Evolutionary conservation across 2,888 invertebrate genomes (phyloP).

Genomic region (Germaria angustata): DNA sequence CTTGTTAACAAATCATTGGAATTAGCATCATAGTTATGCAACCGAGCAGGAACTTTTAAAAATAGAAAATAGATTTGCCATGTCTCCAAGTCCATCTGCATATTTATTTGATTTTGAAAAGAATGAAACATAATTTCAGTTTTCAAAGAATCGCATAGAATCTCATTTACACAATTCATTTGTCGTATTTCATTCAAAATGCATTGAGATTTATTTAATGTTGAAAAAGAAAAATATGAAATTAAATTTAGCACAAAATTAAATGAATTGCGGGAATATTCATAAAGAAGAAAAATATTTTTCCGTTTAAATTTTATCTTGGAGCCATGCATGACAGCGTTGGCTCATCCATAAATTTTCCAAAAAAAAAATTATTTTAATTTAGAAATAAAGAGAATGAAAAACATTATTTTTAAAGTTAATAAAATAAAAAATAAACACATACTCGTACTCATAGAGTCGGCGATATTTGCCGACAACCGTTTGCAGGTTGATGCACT

Average conservation of each 20-base stretch:
- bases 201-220: conserved; percentile 13
- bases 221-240: not conserved
- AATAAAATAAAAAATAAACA: not conserved
- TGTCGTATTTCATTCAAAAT: conserved; percentile 12
- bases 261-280: conserved; percentile 8
- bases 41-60: not conserved
- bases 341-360: conserved; percentile 53
- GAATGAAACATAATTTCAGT: not conserved
- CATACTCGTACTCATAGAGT: not conserved
- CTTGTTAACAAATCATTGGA: not conserved
- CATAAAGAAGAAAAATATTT: not conserved
- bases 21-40: not conserved
- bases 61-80: not conserved
- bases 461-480: conserved; percentile 43
- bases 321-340: conserved; percentile 40
- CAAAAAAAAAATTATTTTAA: conserved; percentile 36
- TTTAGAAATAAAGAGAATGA: conserved; percentile 41
- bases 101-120: not conserved
- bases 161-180: not conserved
- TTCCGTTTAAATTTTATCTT: conserved; percentile 31
- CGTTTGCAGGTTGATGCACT: conserved; percentile 45
- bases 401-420: no score
- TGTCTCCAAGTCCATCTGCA: not conserved
- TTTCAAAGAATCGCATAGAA: not conserved
- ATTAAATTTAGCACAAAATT: conserved; percentile 43